Evolutionary conservation across 1,140 invertebrate species (phyloP).

Genomic region (Pseudoatta argentina): DNA sequence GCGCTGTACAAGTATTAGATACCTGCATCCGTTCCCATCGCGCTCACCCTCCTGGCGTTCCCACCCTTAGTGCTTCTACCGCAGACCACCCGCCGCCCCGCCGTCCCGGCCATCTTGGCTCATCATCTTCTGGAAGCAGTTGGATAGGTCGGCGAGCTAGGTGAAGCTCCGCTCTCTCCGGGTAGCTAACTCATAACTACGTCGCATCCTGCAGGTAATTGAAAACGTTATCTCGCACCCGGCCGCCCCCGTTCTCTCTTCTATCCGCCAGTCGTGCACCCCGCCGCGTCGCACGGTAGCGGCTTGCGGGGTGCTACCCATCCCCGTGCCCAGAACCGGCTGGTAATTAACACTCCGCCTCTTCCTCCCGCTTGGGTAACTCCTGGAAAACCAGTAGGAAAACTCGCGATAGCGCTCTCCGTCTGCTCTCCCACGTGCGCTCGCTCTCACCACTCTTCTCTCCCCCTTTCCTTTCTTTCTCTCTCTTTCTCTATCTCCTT

Average conservation of each 20-base stretch:
- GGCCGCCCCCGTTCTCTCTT: conserved; percentile 48
- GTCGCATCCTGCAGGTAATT: conserved; percentile 86
- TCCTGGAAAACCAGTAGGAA: conserved; percentile 81
- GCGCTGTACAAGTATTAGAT: conserved; percentile 77
- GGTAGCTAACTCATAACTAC: conserved; percentile 86
- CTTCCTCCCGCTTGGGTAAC: conserved; percentile 75
- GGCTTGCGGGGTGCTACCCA: conserved; percentile 54
- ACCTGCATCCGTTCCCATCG: conserved; percentile 62
- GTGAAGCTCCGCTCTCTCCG: conserved; percentile 71
- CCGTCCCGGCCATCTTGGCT: conserved; percentile 79
- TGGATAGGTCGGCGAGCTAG: conserved; percentile 75
- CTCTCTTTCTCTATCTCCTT: conserved; percentile 57
- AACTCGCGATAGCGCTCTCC: conserved; percentile 80
- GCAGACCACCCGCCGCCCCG: conserved; percentile 64
- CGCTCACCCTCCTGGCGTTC: conserved; percentile 29
- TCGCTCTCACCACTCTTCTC: conserved; percentile 23
- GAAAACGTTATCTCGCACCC: conserved; percentile 86
- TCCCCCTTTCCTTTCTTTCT: conserved; percentile 23
- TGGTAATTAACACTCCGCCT: conserved; percentile 84
- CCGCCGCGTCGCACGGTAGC: conserved; percentile 19
- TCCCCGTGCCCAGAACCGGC: conserved; percentile 70
- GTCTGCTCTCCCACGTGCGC: conserved; percentile 60
- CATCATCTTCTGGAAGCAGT: conserved; percentile 81
- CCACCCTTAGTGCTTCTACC: conserved; percentile 56
- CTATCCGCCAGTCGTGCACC: conserved; percentile 48